A percentile compares a stretch with the other conserved stretches of the same genome.
These are phyloP conservation scores for Diacarnus erythraeanus DNA, from an alignment of 37 sponge, comb jelly and placozoan species.

Conservation along the genomic window DNA sequence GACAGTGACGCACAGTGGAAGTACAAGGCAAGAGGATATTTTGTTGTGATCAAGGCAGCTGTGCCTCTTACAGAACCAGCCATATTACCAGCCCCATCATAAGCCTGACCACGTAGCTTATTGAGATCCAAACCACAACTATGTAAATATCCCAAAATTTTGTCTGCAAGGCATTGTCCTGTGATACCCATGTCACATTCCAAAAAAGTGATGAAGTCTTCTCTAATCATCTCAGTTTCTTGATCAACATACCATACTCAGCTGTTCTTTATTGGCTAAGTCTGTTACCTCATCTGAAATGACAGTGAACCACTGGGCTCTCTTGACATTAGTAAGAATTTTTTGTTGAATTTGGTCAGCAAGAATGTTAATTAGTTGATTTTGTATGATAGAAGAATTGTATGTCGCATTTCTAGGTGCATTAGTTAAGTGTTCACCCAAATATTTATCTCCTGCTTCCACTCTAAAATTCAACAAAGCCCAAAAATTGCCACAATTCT, in stretches of 20 bases:
- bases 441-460: constrained; percentile 28
- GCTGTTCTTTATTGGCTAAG: background rate
- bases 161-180: constrained; percentile 61
- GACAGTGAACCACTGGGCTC: background rate
- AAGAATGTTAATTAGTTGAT: background rate
- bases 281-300: background rate
- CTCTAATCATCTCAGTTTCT: constrained; percentile 40
- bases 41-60: constrained; percentile 31
- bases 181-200: constrained; percentile 65
- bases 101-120: constrained; percentile 27
- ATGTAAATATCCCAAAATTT: constrained; percentile 26
- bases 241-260: constrained; percentile 50
- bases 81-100: constrained; percentile 79
- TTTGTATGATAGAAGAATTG: background rate
- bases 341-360: background rate
- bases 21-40: constrained; percentile 49
- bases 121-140: constrained; percentile 18
- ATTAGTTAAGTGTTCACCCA: constrained; percentile 17
- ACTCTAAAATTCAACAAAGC: constrained; percentile 27
- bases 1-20: constrained; percentile 66
- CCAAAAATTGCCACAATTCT: constrained; percentile 20
- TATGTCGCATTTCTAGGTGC: constrained; percentile 13
- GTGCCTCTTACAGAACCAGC: constrained; percentile 41
- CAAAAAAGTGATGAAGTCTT: constrained; percentile 54
- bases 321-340: background rate